These are phyloP conservation scores for Campoplex nolae DNA, from an alignment of 2,888 invertebrate genomes.

Conservation along the genomic window DNA sequence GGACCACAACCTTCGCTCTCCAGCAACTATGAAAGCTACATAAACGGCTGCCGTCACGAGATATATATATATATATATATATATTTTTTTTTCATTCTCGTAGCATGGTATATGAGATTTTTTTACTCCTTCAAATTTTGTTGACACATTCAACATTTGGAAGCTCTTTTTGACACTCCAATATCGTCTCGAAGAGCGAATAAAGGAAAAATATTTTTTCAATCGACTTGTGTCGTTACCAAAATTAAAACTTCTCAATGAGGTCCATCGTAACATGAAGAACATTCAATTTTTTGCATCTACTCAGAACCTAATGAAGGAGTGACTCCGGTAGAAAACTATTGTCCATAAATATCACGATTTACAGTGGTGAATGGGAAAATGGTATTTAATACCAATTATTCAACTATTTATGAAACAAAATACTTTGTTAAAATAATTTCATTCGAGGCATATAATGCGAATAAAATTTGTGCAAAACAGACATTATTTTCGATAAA, in stretches of 20 bases:
- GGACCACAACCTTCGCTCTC: conserved; percentile 70
- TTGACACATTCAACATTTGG: background rate
- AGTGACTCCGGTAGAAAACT: too few species aligned
- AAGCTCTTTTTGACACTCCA: background rate
- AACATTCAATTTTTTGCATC: too few species aligned
- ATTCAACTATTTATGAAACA: background rate
- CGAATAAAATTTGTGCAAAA: background rate
- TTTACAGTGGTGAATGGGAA: background rate
- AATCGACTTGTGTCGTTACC: too few species aligned
- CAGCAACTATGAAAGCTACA: conserved; percentile 38
- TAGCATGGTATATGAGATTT: background rate
- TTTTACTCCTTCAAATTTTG: background rate
- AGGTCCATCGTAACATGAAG: too few species aligned
- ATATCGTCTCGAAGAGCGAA: background rate
- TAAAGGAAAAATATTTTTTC: too few species aligned
- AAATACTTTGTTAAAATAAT: background rate
- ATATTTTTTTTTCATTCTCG: background rate
- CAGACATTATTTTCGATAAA: background rate
- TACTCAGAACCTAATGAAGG: too few species aligned
- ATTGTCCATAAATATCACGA: too few species aligned
- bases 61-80: background rate
- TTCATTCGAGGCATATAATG: background rate
- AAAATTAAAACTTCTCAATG: too few species aligned
- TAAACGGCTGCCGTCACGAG: conserved; percentile 28
- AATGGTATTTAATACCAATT: background rate